Base-by-base conservation (phyloP, 2,888 invertebrate genomes). In the Argyra leucocephala region DNA sequence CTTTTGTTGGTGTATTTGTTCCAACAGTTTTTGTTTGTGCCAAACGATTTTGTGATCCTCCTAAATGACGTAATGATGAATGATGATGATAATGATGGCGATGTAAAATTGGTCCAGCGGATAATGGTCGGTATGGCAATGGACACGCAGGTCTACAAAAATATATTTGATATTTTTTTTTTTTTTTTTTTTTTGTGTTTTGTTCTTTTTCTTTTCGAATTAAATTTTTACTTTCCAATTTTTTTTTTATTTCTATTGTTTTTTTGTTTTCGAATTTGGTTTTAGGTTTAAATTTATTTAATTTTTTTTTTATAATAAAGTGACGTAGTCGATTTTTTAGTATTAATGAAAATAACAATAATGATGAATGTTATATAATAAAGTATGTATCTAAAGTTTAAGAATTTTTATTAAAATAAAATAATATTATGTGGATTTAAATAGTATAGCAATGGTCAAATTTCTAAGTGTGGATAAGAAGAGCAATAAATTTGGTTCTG, bases 31-130 rank as follows among this genome's bases (percentile, higher is more conserved):
- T 72, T 18, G 72, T 72, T 63, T 71, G 71, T 69, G 72, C 70
- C 67, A 73, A 70, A 68, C 72, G 73, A 67, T 69, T 69, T 62
- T 73, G 73, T 65, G 73, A 73, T 72, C 75, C 77, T 72, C 77
- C 78, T 72, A 78, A 73, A 73, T 78, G 78, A 70, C 79, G 77
- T 71, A 77, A 73, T 73, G 78, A 77, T 74, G 75, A 73, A 64
- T 65, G 65, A 63, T 71, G 69, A 71, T 73, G 73, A 70, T 71
- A 71, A 67, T 71, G 75, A 73, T 78, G 75, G 67, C 78, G 79
- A 77, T 79, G 78, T 68, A 80, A 72, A 70, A 80, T 75, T 72
- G 79, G 79, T 72, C 79, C 79, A 70, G 80, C 80, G 71, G 79
- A 79, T 74, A 79, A 74, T 69, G 79, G 79, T 67, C 79, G 77